Conservation (phyloP, 2,797 vertebrate genomes). For the Sebastes ruberrimus region DNA sequence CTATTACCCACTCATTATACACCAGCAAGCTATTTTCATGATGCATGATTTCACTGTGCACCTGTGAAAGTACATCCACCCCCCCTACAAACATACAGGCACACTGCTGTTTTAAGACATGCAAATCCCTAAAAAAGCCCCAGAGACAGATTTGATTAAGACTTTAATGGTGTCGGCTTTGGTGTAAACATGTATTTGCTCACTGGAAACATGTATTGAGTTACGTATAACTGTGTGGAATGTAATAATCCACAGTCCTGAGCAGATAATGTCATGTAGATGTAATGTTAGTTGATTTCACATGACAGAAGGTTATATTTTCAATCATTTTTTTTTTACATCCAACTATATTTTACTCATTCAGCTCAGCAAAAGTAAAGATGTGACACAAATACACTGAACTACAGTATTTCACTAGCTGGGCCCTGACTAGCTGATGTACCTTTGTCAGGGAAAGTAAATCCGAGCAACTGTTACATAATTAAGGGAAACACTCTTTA, state of each 20-base stretch:
- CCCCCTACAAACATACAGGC: conserved; percentile 4
- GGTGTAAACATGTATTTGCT: conserved; percentile 39
- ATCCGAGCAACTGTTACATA: conserved; percentile 25
- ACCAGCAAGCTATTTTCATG: conserved; percentile 57
- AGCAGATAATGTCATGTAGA: conserved; percentile 18
- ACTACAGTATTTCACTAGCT: neutral
- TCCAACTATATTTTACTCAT: neutral
- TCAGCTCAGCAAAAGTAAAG: neutral
- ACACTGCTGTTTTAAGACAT: conserved; percentile 45
- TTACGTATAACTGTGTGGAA: conserved; percentile 24
- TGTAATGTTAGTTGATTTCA: neutral
- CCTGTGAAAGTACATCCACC: conserved; percentile 64
- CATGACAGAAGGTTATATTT: neutral
- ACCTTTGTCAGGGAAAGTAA: conserved; percentile 9
- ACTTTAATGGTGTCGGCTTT: conserved; percentile 23
- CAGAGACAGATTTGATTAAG: conserved; percentile 43
- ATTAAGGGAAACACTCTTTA: conserved; percentile 32
- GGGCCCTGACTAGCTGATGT: neutral
- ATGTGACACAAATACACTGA: neutral
- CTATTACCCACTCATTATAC: conserved; percentile 72
- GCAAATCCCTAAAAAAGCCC: conserved; percentile 35
- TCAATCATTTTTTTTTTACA: neutral
- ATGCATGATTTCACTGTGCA: conserved; percentile 56
- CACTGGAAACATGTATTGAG: conserved; percentile 24
- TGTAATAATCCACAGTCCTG: neutral